These are phyloP conservation scores for Hozukius guyotensis DNA, from an alignment of 2,797 vertebrate species.

Conservation along the genomic window DNA sequence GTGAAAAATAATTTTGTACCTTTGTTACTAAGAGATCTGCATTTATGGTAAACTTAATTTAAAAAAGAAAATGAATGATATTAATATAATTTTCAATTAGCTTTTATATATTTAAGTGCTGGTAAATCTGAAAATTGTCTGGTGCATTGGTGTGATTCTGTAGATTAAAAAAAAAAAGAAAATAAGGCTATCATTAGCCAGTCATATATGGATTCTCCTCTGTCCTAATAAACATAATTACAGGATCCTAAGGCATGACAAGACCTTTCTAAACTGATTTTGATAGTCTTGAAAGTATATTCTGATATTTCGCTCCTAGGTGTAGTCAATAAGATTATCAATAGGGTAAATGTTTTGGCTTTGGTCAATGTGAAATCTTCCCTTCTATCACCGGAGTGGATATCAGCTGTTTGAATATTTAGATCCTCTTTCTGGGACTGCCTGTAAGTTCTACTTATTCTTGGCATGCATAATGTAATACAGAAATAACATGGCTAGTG, in stretches of 20 bases:
- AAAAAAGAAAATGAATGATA: constrained; percentile 94
- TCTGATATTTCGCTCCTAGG: constrained; percentile 82
- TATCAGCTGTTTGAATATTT: constrained; percentile 94
- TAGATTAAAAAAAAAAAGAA: constrained; percentile 89
- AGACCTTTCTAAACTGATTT: constrained; percentile 84
- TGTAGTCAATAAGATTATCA: constrained; percentile 77
- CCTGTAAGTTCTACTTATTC: constrained; percentile 91
- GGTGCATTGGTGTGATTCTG: constrained; percentile 97
- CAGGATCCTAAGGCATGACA: constrained; percentile 84
- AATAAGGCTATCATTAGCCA: constrained; percentile 89
- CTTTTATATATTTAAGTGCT: constrained; percentile 99
- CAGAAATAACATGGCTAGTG: constrained; percentile 80
- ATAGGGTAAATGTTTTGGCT: constrained; percentile 83
- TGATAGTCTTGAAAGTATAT: constrained; percentile 86
- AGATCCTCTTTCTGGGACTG: constrained; percentile 90
- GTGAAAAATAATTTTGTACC: constrained; percentile 99
- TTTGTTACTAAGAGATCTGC: constrained; percentile 99
- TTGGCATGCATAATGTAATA: constrained; percentile 95
- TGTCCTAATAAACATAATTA: constrained; percentile 80
- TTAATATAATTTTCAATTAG: constrained; percentile 99
- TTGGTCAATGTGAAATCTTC: constrained; percentile 96
- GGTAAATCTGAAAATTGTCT: constrained; percentile 93
- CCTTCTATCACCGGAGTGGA: constrained; percentile 95
- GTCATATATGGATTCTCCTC: constrained; percentile 90
- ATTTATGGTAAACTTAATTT: constrained; percentile 98